Evolutionary conservation across 1,140 invertebrate species (phyloP).

Genomic region (Drosophila carrolli): DNA sequence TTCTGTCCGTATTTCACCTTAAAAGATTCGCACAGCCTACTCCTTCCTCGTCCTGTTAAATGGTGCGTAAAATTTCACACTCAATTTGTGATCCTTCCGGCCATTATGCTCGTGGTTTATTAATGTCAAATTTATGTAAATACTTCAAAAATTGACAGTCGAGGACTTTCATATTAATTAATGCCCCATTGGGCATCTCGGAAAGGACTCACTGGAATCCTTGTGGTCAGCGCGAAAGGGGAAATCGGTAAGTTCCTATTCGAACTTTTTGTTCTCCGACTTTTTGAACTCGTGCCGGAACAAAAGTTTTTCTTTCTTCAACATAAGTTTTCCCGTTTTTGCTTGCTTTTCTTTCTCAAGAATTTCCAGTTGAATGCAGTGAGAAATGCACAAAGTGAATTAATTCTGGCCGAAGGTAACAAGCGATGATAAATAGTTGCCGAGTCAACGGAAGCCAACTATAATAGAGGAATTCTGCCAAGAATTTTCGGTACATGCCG

Average conservation of each 20-base stretch:
- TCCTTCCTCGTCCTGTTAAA: slow-evolving; percentile 52
- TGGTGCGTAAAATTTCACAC: slow-evolving; percentile 78
- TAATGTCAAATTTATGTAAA: slow-evolving; percentile 75
- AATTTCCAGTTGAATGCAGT: slow-evolving; percentile 31
- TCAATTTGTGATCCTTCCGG: slow-evolving; percentile 62
- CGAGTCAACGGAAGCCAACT: slow-evolving; percentile 20
- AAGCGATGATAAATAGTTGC: slow-evolving; percentile 46
- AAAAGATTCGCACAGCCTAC: slow-evolving; percentile 35
- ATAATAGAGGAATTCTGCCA: not conserved
- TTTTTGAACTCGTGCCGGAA: slow-evolving; percentile 31
- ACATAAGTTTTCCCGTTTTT: slow-evolving; percentile 15
- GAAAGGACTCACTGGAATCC: not conserved
- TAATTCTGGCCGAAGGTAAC: slow-evolving; percentile 39
- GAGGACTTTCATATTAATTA: slow-evolving; percentile 42
- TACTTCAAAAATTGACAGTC: slow-evolving; percentile 48
- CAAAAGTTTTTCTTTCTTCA: slow-evolving; percentile 26
- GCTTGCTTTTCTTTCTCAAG: not conserved
- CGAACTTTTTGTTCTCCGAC: slow-evolving; percentile 22
- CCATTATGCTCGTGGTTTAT: slow-evolving; percentile 54
- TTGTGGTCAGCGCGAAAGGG: slow-evolving; percentile 19
- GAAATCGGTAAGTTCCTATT: slow-evolving; percentile 26
- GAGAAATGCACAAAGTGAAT: slow-evolving; percentile 48
- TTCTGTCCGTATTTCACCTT: slow-evolving; percentile 51
- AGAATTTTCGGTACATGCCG: slow-evolving; percentile 3
- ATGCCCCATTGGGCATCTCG: slow-evolving; percentile 36